A percentile compares a stretch with the other conserved stretches of the same genome.
These are phyloP conservation scores for Gnathonemus longibarbis DNA, from an alignment of 2,113 vertebrate species.

Conservation along the genomic window DNA sequence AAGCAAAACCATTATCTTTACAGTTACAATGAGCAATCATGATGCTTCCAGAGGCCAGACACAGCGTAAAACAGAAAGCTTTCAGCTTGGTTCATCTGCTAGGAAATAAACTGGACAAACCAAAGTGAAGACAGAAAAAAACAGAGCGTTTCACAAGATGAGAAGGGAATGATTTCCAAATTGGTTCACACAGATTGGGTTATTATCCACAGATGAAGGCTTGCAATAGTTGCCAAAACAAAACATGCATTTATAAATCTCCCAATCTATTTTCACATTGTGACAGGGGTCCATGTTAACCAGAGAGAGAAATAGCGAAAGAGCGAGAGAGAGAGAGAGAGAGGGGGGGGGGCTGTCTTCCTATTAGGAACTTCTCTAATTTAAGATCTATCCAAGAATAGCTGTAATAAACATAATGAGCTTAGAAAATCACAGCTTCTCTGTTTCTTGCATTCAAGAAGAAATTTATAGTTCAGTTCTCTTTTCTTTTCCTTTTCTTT, in stretches of 20 bases:
- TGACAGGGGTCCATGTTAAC: neutral
- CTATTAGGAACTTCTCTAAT: neutral
- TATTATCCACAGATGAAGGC: neutral
- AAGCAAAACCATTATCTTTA: slow-evolving; percentile 2
- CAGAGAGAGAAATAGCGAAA: neutral
- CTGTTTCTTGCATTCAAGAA: neutral
- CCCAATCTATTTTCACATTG: neutral
- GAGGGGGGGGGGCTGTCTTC: neutral
- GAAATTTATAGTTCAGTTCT: neutral
- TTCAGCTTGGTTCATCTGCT: neutral
- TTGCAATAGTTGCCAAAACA: neutral
- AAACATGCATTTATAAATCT: neutral
- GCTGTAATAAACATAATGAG: neutral
- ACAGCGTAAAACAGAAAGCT: neutral
- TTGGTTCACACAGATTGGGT: neutral
- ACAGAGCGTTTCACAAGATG: neutral
- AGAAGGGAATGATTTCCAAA: neutral
- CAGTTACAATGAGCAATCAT: neutral
- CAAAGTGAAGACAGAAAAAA: neutral
- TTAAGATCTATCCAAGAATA: neutral
- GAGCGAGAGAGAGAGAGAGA: neutral
- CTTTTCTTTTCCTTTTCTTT: neutral
- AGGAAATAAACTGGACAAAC: neutral
- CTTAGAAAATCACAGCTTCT: neutral
- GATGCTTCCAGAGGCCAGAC: neutral